These are phyloP conservation scores for Mallotus villosus DNA, from an alignment of 2,797 vertebrate species.

Conservation along the genomic window DNA sequence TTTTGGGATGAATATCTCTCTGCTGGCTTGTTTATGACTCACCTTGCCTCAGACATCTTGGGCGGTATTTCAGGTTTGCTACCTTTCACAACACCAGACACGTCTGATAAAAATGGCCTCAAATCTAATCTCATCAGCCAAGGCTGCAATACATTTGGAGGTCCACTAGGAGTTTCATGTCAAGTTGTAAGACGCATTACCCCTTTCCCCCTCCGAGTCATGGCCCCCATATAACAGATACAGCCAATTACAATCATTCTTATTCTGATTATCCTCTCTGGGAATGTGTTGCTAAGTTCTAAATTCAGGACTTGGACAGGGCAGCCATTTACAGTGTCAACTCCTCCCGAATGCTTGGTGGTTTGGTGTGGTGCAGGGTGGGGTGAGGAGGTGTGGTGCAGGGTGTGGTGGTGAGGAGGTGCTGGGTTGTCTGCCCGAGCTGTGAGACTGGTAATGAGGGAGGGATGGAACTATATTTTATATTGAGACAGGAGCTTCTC, in stretches of 20 bases:
- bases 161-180: conserved; percentile 54
- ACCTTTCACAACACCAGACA: conserved; percentile 57
- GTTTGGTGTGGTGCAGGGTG: conserved; percentile 26
- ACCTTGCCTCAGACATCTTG: conserved; percentile 54
- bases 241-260: conserved; percentile 59
- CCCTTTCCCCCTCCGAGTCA: conserved; percentile 25
- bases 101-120: conserved; percentile 62
- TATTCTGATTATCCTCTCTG: conserved; percentile 67
- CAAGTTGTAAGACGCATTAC: conserved; percentile 63
- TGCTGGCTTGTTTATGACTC: conserved; percentile 68
- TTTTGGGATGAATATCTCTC: conserved; percentile 72
- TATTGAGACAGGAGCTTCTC: conserved; percentile 23
- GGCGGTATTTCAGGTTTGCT: conserved; percentile 67
- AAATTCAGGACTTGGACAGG: conserved; percentile 61
- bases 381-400: conserved; percentile 24
- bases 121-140: conserved; percentile 69
- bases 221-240: conserved; percentile 47
- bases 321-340: conserved; percentile 61
- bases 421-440: not conserved
- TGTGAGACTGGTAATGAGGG: conserved; percentile 20
- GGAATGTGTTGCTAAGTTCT: conserved; percentile 8
- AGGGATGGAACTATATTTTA: conserved; percentile 18
- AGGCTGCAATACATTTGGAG: conserved; percentile 62
- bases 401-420: conserved; percentile 13
- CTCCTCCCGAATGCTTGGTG: conserved; percentile 51